phyloP scores from a whole-genome alignment of 1,140 invertebrate genomes.

The Trigoniulus corallinus region DNA sequence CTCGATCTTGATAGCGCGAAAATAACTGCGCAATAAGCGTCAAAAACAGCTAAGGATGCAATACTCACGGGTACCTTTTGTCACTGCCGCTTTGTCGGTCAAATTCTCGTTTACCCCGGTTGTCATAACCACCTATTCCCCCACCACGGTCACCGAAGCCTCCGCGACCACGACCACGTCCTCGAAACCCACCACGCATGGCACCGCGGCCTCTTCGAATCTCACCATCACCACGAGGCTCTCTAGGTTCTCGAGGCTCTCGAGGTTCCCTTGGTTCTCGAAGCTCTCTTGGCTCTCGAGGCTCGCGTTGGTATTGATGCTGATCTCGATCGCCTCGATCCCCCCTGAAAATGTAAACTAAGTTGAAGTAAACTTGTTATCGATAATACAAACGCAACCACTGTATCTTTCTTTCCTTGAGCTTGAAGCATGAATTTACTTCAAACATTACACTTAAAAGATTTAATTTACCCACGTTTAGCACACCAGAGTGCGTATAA shows the following conservation, averaged over 20 bases:
- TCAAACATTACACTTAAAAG: no score
- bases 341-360: no score
- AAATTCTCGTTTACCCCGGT: constrained; percentile 72
- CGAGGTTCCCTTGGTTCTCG: constrained; percentile 9
- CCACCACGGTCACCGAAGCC: constrained; percentile 29
- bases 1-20: not conserved
- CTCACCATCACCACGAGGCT: constrained; percentile 15
- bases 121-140: constrained; percentile 36
- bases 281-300: constrained; percentile 12
- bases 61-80: constrained; percentile 46
- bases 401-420: no score
- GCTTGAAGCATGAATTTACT: no score
- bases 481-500: constrained; percentile 1
- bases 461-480: constrained; percentile 4
- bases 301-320: constrained; percentile 28
- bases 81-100: constrained; percentile 88
- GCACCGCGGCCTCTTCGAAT: constrained; percentile 15
- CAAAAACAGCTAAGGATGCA: not conserved
- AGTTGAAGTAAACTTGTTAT: no score
- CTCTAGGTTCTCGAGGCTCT: constrained; percentile 7
- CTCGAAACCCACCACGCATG: constrained; percentile 25
- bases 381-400: no score
- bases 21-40: not conserved
- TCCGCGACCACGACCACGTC: constrained; percentile 24
- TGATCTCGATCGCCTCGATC: constrained; percentile 24